Evolutionary conservation across 2,888 invertebrate species (phyloP).

Genomic region (Frankliniella intonsa): DNA sequence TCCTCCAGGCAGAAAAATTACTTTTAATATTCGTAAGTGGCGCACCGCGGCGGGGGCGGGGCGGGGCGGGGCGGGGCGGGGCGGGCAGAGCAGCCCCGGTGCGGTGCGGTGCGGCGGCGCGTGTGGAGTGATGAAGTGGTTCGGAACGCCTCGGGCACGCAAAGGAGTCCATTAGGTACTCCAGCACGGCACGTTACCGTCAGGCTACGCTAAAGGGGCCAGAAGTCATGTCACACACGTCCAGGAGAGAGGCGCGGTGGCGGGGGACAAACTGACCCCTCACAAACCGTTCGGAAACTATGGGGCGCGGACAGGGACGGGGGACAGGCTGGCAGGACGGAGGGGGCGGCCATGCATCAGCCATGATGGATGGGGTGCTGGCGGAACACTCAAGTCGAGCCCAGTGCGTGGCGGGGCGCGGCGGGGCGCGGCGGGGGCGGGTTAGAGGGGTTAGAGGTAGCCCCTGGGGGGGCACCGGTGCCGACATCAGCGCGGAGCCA

Average conservation of each 20-base stretch:
- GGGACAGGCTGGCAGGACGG: too few species aligned
- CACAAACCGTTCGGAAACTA: too few species aligned
- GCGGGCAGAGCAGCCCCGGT: neutral
- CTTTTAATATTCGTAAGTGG: slow-evolving; percentile 6
- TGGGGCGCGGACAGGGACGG: too few species aligned
- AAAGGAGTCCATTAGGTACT: neutral
- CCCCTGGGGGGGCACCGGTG: neutral
- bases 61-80: neutral
- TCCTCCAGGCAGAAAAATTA: slow-evolving; percentile 7
- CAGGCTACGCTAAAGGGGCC: neutral
- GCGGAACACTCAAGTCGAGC: neutral
- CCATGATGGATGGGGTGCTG: neutral
- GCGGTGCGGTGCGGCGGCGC: neutral
- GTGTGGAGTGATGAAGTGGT: neutral
- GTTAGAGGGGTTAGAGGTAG: neutral
- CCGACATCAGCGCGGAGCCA: neutral
- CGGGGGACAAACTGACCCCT: too few species aligned
- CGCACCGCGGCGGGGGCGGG: neutral
- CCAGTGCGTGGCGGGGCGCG: neutral
- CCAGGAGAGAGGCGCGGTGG: too few species aligned
- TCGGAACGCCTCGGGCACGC: neutral
- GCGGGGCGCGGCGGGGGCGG: neutral
- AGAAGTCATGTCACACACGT: too few species aligned
- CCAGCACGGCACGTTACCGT: neutral
- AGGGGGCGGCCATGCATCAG: neutral